Conservation (phyloP, 2,113 vertebrate genomes). For the Stomatorhinus ivindoensis region DNA sequence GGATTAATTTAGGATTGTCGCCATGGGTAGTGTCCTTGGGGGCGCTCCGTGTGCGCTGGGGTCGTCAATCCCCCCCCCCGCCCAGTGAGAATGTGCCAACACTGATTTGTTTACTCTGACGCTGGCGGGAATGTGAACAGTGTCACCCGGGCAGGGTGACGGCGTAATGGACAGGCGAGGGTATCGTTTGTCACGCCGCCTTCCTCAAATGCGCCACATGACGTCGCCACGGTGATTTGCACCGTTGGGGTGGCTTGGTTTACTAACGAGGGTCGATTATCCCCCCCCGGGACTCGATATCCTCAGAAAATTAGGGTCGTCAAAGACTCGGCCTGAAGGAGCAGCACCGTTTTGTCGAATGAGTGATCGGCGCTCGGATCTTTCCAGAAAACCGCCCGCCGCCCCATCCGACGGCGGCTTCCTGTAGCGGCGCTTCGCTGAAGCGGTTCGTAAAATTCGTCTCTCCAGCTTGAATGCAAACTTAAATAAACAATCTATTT, state of each 20-base stretch:
- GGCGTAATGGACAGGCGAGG: neutral
- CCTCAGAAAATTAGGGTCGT: neutral
- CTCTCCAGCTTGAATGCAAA: neutral
- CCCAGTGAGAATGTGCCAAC: neutral
- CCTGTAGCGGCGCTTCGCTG: neutral
- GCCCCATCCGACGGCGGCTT: neutral
- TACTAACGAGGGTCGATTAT: neutral
- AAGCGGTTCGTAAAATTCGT: neutral
- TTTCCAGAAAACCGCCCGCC: neutral
- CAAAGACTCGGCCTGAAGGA: neutral
- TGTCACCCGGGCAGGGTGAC: neutral
- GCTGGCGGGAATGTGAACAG: neutral
- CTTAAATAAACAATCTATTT: slow-evolving; percentile 14
- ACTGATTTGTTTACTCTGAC: neutral
- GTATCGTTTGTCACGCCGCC: neutral
- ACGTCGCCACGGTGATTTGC: neutral
- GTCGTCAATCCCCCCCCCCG: neutral
- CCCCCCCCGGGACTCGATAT: neutral
- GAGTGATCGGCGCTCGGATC: neutral
- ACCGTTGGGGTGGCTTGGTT: neutral
- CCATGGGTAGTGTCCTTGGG: neutral
- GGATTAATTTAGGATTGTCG: slow-evolving; percentile 1
- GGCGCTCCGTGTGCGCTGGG: neutral
- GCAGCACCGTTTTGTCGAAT: neutral
- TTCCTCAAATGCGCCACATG: neutral